Percentiles rank a stretch among this genome's conserved stretches.
Evolutionary conservation across 2,797 vertebrate genomes (phyloP).

Genomic region (Eremophila alpestris): DNA sequence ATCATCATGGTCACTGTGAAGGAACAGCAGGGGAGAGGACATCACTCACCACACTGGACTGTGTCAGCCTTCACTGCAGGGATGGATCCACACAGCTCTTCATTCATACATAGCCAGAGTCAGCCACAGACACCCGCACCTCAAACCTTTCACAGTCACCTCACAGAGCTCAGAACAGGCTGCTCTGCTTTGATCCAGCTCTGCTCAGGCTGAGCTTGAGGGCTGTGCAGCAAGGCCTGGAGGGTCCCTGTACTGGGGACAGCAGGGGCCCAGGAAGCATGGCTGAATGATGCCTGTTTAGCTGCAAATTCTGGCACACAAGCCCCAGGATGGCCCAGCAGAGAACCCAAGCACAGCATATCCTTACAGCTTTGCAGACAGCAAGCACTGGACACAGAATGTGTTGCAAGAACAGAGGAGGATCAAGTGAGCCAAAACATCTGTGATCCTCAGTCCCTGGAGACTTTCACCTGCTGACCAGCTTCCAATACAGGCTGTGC

Average conservation of each 20-base stretch:
- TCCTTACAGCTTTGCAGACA: not conserved
- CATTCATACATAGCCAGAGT: not conserved
- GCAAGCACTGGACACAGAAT: not conserved
- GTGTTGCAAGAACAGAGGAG: not conserved
- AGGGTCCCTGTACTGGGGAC: not conserved
- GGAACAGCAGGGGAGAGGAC: not conserved
- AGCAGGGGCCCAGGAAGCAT: accelerated
- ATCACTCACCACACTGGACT: not conserved
- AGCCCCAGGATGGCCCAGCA: not conserved
- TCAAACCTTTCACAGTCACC: not conserved
- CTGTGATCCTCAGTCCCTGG: not conserved
- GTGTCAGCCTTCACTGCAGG: not conserved
- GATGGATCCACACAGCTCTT: not conserved
- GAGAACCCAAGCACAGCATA: not conserved
- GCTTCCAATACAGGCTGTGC: not conserved
- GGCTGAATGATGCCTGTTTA: accelerated
- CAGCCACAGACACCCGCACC: not conserved
- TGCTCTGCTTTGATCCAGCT: not conserved
- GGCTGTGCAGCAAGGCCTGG: not conserved
- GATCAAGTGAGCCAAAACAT: not conserved
- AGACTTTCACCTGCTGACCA: not conserved
- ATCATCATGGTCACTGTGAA: slow-evolving; percentile 90
- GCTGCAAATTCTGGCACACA: not conserved
- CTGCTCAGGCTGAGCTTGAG: not conserved
- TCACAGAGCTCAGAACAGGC: not conserved